These are phyloP conservation scores for Trematomus bernacchii DNA, from an alignment of 2,797 vertebrate genomes.

Conservation along the genomic window DNA sequence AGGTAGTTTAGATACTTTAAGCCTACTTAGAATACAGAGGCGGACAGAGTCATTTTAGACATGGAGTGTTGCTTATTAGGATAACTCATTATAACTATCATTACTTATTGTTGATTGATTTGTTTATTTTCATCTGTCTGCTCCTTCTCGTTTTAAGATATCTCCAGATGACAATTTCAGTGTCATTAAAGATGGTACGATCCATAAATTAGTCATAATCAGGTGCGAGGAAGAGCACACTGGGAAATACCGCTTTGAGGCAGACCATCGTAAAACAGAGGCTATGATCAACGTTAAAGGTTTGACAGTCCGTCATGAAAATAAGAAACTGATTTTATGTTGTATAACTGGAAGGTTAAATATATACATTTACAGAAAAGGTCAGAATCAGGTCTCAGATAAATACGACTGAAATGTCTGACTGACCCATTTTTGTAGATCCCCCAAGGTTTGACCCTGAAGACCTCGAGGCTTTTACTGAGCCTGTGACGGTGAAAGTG, in stretches of 20 bases:
- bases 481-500: constrained; percentile 86
- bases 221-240: constrained; percentile 82
- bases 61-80: neutral
- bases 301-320: constrained; percentile 59
- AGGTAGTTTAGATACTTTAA: no score
- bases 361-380: neutral
- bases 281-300: constrained; percentile 88
- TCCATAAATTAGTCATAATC: constrained; percentile 84
- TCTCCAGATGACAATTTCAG: constrained; percentile 79
- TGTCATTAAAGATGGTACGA: constrained; percentile 83
- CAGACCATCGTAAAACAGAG: constrained; percentile 87
- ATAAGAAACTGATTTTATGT: neutral
- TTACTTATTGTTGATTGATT: neutral
- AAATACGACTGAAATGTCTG: neutral
- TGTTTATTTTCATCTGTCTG: constrained; percentile 24
- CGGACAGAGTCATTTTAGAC: constrained; percentile 9
- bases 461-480: constrained; percentile 78
- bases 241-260: constrained; percentile 90
- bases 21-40: neutral
- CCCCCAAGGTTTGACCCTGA: constrained; percentile 86
- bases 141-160: constrained; percentile 75
- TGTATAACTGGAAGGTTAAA: neutral
- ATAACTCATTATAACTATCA: neutral
- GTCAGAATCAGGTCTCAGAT: neutral
- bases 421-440: constrained; percentile 75